Conservation (phyloP, 2,888 invertebrate species). For the Cepaea hortensis region DNA sequence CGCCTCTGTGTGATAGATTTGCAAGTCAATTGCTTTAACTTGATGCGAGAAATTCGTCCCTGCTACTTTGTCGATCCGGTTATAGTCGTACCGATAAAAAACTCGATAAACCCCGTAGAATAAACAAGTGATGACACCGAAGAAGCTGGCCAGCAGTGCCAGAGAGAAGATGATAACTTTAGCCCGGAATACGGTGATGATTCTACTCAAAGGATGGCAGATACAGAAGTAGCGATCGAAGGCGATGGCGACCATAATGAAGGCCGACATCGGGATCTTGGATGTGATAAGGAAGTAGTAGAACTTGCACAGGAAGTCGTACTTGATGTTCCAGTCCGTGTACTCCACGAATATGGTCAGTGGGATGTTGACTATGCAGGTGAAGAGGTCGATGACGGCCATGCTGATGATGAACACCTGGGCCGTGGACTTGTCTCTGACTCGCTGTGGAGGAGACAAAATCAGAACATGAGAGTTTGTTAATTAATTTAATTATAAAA, state of each 20-base stretch:
- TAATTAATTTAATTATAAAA: background rate
- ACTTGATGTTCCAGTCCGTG: conserved; percentile 55
- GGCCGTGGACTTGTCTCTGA: conserved; percentile 64
- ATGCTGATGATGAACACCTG: conserved; percentile 65
- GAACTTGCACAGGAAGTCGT: conserved; percentile 65
- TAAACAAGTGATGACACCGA: conserved; percentile 62
- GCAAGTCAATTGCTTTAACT: background rate
- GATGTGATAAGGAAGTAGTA: conserved; percentile 70
- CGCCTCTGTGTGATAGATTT: background rate
- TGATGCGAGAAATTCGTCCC: conserved; percentile 38
- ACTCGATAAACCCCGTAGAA: conserved; percentile 60
- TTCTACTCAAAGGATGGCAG: conserved; percentile 65
- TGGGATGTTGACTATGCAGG: conserved; percentile 59
- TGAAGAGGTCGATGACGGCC: conserved; percentile 59
- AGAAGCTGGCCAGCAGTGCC: conserved; percentile 55
- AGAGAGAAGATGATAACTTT: conserved; percentile 59
- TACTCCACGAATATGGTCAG: conserved; percentile 59
- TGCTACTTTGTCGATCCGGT: background rate
- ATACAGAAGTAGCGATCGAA: conserved; percentile 73
- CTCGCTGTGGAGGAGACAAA: conserved; percentile 47
- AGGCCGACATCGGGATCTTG: conserved; percentile 69
- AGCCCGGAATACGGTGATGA: conserved; percentile 58
- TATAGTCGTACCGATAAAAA: conserved; percentile 31
- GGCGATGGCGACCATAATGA: conserved; percentile 73
- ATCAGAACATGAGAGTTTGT: background rate